Percentiles rank a stretch among this genome's conserved stretches.
Conservation (phyloP, 53 echinoderm and acorn worm species). For the Crossaster papposus region DNA sequence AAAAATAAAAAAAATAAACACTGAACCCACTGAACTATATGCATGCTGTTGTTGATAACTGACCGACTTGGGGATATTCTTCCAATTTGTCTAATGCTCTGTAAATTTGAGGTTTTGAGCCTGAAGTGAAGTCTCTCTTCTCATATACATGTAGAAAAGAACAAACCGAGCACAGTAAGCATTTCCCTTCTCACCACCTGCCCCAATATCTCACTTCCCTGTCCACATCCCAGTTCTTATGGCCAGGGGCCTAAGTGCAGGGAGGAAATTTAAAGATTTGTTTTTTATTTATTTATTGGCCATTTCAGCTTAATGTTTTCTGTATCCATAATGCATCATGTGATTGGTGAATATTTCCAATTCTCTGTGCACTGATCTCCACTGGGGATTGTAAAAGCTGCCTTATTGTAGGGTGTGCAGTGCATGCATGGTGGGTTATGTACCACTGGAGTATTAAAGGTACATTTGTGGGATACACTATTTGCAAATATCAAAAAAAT, state of each 20-base stretch:
- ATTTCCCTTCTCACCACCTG: conserved; percentile 1
- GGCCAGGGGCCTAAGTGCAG: background rate
- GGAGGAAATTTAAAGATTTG: background rate
- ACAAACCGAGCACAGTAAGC: background rate
- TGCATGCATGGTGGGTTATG: background rate
- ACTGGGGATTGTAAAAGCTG: conserved; percentile 2
- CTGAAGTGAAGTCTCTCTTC: background rate
- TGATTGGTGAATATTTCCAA: background rate
- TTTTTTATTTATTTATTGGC: background rate
- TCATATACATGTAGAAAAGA: too few species aligned
- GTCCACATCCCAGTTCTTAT: background rate
- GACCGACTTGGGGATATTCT: background rate
- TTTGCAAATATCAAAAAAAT: too few species aligned
- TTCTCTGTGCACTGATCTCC: background rate
- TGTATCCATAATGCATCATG: conserved; percentile 12
- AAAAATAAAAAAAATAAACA: too few species aligned
- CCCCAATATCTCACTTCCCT: background rate
- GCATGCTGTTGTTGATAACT: background rate
- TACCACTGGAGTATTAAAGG: background rate
- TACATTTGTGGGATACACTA: too few species aligned
- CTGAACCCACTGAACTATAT: too few species aligned
- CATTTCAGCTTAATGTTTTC: background rate
- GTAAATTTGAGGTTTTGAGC: background rate
- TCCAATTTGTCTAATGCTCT: background rate
- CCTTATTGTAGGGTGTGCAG: background rate